Percentiles rank a stretch among this genome's conserved stretches.
Evolutionary conservation across 2,888 invertebrate genomes (phyloP).

Genomic region (Ophonus ardosiacus): DNA sequence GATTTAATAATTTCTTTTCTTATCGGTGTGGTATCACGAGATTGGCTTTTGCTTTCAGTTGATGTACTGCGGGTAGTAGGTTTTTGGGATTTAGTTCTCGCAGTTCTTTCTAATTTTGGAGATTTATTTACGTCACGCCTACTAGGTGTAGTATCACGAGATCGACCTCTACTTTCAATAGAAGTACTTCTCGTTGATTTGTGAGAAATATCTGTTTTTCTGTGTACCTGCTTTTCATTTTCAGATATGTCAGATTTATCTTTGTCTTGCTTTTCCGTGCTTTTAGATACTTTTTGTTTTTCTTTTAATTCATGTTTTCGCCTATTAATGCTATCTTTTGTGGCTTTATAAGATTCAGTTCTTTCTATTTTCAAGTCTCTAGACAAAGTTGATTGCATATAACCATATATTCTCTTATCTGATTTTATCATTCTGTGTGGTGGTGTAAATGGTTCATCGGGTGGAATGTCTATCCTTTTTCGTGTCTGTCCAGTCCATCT

Average conservation of each 20-base stretch:
- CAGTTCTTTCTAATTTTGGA: conserved; percentile 34
- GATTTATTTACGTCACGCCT: conserved; percentile 47
- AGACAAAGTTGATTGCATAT: conserved; percentile 81
- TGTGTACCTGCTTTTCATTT: conserved; percentile 71
- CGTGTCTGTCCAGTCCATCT: conserved; percentile 60
- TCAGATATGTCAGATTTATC: conserved; percentile 44
- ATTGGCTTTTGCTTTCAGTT: conserved; percentile 49
- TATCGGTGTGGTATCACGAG: conserved; percentile 57
- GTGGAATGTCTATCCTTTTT: conserved; percentile 44
- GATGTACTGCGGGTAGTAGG: conserved; percentile 32
- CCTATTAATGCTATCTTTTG: conserved; percentile 65
- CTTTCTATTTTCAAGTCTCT: conserved; percentile 78
- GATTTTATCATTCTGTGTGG: conserved; percentile 68
- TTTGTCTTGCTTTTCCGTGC: conserved; percentile 43
- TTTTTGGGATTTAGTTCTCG: conserved; percentile 51
- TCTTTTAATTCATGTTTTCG: conserved; percentile 64
- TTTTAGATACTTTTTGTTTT: conserved; percentile 53
- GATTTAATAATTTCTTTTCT: conserved; percentile 49
- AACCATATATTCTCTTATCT: conserved; percentile 74
- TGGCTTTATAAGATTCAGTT: conserved; percentile 64
- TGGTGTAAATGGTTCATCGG: conserved; percentile 64
- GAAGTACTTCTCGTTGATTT: conserved; percentile 48
- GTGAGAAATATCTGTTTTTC: conserved; percentile 61
- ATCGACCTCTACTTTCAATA: conserved; percentile 52
- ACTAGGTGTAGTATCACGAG: conserved; percentile 58